A percentile compares a stretch with the other conserved stretches of the same genome.
Conservation (phyloP, 1,140 invertebrate species). For the Cyphomyrmex costatus region DNA sequence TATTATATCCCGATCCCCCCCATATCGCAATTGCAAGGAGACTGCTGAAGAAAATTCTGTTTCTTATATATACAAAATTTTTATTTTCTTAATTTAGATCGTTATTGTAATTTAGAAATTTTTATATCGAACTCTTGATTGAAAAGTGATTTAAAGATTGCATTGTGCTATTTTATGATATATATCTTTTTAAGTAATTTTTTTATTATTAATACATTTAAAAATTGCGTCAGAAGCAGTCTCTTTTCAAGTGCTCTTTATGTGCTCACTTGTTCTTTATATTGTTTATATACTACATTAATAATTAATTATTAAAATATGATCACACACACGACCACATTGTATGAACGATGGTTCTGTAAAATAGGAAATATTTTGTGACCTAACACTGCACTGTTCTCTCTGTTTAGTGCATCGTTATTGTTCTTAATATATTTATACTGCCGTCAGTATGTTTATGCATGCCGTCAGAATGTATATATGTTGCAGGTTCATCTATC, state of each 20-base stretch:
- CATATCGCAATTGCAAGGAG: constrained; percentile 1
- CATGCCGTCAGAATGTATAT: constrained; percentile 62
- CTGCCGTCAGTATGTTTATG: background rate
- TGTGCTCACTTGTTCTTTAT: background rate
- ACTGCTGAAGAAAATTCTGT: background rate
- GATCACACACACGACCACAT: constrained; percentile 1
- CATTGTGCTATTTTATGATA: background rate
- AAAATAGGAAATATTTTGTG: constrained; percentile 12
- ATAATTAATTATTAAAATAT: constrained; percentile 1
- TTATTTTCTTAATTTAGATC: background rate
- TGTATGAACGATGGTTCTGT: background rate
- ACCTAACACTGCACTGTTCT: background rate
- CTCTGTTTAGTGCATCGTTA: constrained; percentile 12
- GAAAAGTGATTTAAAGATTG: background rate
- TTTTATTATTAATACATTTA: constrained; percentile 7
- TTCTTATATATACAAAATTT: background rate
- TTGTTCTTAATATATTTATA: constrained; percentile 32
- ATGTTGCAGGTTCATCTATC: constrained; percentile 33
- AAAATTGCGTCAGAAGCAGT: background rate
- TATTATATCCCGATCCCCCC: constrained; percentile 9
- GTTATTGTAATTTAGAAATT: background rate
- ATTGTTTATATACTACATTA: constrained; percentile 5
- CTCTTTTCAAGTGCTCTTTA: constrained; percentile 35
- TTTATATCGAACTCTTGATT: background rate
- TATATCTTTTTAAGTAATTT: constrained; percentile 6